These are phyloP conservation scores for Lutjanus erythropterus DNA, from an alignment of 2,113 vertebrate genomes.

Conservation along the genomic window DNA sequence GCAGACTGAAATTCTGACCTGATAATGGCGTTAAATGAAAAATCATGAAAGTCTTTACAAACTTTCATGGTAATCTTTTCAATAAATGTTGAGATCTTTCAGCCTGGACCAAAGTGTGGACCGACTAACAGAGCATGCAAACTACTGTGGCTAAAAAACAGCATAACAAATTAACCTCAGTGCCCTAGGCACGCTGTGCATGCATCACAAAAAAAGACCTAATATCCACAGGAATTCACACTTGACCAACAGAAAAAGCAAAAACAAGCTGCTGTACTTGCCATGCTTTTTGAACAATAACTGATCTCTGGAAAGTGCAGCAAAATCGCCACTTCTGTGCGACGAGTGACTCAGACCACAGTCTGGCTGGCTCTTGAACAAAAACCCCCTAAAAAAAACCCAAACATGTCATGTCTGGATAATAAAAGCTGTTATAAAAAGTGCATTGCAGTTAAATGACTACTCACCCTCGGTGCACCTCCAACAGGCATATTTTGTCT, in stretches of 20 bases:
- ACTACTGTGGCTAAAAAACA: slow-evolving; percentile 2
- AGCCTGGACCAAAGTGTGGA: not conserved
- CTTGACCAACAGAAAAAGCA: not conserved
- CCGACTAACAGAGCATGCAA: not conserved
- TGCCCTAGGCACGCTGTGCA: not conserved
- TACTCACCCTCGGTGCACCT: not conserved
- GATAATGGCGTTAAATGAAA: not conserved
- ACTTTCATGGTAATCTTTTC: too few relatives aligned
- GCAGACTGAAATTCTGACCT: not conserved
- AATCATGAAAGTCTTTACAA: not conserved
- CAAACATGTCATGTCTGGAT: not conserved
- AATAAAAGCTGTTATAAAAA: not conserved
- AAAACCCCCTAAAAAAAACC: not conserved
- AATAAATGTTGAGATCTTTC: not conserved
- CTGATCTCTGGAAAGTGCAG: not conserved
- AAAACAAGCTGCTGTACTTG: not conserved
- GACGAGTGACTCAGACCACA: not conserved
- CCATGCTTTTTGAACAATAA: not conserved
- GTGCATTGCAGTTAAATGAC: not conserved
- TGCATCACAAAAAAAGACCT: not conserved
- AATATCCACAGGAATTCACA: slow-evolving; percentile 1
- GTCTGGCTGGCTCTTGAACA: not conserved
- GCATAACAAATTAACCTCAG: not conserved
- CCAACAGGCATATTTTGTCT: not conserved
- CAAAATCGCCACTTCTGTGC: not conserved